phyloP scores from a whole-genome alignment of 2,888 invertebrate genomes.

The Phytoseiulus persimilis region DNA sequence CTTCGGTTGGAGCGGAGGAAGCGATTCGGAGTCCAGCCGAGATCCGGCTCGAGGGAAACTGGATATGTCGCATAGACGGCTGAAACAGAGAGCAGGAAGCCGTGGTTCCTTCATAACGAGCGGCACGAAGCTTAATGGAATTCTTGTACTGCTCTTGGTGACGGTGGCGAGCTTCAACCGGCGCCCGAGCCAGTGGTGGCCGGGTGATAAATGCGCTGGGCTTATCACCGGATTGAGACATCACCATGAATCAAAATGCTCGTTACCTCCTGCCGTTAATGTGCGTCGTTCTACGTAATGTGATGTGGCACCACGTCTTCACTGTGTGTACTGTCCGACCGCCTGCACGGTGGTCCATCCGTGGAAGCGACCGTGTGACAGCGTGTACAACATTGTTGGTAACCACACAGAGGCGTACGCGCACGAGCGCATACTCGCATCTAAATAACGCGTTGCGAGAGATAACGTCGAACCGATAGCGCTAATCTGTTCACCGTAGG shows the following conservation, averaged over 20 bases:
- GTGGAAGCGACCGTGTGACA: neutral
- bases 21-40: too few relatives aligned
- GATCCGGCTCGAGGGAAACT: too few relatives aligned
- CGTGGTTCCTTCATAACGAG: neutral
- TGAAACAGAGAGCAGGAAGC: too few relatives aligned
- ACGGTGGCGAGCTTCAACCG: neutral
- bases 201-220: neutral
- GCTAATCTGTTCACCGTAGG: neutral
- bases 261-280: constrained; percentile 18
- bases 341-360: neutral
- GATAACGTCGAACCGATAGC: neutral
- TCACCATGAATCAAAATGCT: constrained; percentile 35
- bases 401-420: neutral
- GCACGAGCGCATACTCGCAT: neutral
- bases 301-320: neutral
- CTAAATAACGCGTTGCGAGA: neutral
- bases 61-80: too few relatives aligned
- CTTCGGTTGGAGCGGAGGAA: too few relatives aligned
- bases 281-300: neutral
- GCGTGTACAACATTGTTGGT: neutral
- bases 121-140: neutral
- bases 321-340: neutral
- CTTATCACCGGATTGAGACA: constrained; percentile 24
- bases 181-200: neutral
- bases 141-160: neutral